These are phyloP conservation scores for Sapajus apella DNA, from an alignment of 2,113 vertebrate species.

Conservation along the genomic window DNA sequence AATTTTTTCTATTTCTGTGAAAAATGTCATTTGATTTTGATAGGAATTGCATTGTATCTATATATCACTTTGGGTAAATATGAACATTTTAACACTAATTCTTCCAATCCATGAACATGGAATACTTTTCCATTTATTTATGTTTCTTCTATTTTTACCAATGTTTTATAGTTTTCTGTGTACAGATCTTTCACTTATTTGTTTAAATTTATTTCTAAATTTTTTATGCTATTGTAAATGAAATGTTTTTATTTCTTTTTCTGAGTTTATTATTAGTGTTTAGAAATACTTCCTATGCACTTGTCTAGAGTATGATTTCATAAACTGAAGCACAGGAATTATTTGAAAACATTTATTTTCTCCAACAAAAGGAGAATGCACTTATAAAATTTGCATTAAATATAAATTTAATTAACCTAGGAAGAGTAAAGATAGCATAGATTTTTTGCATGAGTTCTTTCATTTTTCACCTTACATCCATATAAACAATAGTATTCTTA, in stretches of 20 bases:
- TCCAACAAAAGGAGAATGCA: not conserved
- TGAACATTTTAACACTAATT: not conserved
- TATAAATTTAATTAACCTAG: not conserved
- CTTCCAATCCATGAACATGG: not conserved
- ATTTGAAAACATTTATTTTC: not conserved
- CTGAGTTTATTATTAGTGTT: not conserved
- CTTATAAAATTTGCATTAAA: not conserved
- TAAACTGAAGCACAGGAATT: not conserved
- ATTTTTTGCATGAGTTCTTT: not conserved
- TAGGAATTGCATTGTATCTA: not conserved
- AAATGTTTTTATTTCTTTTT: not conserved
- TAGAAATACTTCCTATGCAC: not conserved
- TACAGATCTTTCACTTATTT: not conserved
- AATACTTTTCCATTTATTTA: not conserved
- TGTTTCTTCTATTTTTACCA: not conserved
- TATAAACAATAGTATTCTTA: not conserved
- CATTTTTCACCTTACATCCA: not conserved
- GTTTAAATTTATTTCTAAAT: not conserved
- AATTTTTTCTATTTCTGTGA: not conserved
- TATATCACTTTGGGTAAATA: not conserved
- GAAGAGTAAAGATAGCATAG: not conserved
- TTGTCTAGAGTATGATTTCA: not conserved
- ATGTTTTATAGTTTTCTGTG: not conserved
- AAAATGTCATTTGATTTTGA: not conserved
- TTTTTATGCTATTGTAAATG: not conserved